These are phyloP conservation scores for Lypha dubia DNA, from an alignment of 2,888 invertebrate genomes.

Conservation along the genomic window DNA sequence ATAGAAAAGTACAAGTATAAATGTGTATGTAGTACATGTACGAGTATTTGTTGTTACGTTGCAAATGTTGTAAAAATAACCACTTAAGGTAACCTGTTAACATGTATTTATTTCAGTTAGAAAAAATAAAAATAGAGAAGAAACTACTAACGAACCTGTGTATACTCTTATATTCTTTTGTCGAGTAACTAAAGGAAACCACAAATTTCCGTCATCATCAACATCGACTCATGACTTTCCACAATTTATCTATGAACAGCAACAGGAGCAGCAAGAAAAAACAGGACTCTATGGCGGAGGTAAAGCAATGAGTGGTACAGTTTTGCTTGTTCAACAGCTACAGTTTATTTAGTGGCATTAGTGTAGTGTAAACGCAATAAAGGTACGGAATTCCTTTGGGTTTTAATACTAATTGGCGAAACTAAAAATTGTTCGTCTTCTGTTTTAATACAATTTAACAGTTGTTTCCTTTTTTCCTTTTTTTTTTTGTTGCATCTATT, in stretches of 20 bases:
- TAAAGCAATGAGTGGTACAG: background rate
- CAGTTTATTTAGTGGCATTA: background rate
- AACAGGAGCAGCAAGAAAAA: background rate
- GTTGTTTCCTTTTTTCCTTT: conserved; percentile 7
- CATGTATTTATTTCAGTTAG: conserved; percentile 7
- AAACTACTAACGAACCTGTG: background rate
- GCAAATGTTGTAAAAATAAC: background rate
- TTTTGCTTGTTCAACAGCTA: background rate
- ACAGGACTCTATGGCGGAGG: background rate
- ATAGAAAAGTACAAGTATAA: background rate
- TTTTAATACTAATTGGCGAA: conserved; percentile 59
- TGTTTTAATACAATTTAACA: conserved; percentile 28
- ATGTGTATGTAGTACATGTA: too few species aligned
- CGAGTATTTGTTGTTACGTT: too few species aligned
- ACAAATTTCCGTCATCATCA: conserved; percentile 64
- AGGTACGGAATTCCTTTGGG: conserved; percentile 47
- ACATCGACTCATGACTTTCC: conserved; percentile 49
- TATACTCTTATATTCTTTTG: conserved; percentile 16
- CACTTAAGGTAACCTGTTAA: conserved; percentile 25
- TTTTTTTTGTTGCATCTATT: too few species aligned
- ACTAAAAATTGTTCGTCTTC: conserved; percentile 38
- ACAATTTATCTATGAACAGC: conserved; percentile 49
- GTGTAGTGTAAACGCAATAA: conserved; percentile 9
- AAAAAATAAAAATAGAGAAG: background rate
- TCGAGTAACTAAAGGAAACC: conserved; percentile 56